Base-by-base conservation (phyloP, 1,140 invertebrate species). In the Euwallacea fornicatus region DNA sequence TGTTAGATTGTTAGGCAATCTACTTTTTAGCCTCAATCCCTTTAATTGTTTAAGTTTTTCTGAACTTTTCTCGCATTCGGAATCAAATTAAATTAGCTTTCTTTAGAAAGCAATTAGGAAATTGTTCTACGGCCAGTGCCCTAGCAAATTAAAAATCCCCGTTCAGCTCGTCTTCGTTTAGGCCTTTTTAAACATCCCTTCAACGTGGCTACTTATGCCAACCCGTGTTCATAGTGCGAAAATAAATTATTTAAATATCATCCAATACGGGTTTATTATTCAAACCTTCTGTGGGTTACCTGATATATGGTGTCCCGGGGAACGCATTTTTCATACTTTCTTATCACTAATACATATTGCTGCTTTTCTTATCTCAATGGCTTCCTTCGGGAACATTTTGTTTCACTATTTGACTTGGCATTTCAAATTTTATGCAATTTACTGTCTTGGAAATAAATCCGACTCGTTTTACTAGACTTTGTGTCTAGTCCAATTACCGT, bases 1-100 rank as follows among this genome's bases (percentile, higher is more conserved):
- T 54, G 43, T 53, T 64, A 46, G 61, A 64, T 64, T 70, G 68
- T 70, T 63, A 55, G 58, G 33, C 58, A 44, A 64, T 63, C 13
- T 55, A 50, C 60, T 62, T 53, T 60, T 61, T 60, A 42, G 7
- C 42, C 59, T 70, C 59, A 64, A 69, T 69, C 60, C 43, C 56
- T 61, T 58, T 69, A 69, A 69, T 69, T 69, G 67, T 69, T 69
- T 60, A 56, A 58, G 58, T 62, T 62, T 62, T 58, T 68, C 43
- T 16, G 58, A 59, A 59, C 33, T 59, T 59, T 58, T 59, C 61
- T 63, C 61, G 42, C 61, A 44, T 63, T 63, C 15, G 46, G 54
- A 47, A 67, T 67, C 59, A 44, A 67, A 47, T 65, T 54, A 65
- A 54, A 54, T 53, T 65, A 10, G 50, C n/a, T 54, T 65, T 65